Conservation (phyloP, 2,888 invertebrate species). For the Diarsia dahlii region DNA sequence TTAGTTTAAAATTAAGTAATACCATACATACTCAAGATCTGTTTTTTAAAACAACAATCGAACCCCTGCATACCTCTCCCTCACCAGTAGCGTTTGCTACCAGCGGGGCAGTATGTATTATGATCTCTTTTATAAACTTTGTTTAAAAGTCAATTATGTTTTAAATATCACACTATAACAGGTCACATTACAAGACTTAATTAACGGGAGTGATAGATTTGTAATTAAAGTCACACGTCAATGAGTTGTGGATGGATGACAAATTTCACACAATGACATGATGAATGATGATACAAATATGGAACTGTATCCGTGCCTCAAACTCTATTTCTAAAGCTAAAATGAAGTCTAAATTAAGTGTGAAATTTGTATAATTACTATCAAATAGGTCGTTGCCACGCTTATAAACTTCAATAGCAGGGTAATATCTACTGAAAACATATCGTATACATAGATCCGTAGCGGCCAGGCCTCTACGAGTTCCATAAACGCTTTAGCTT, state of each 20-base stretch:
- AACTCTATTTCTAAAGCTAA: not conserved
- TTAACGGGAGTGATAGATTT: not conserved
- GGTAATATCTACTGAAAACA: conserved; percentile 82
- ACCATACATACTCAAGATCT: too few species aligned
- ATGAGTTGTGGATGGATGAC: not conserved
- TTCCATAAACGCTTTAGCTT: conserved; percentile 82
- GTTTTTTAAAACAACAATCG: not conserved
- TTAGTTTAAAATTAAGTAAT: too few species aligned
- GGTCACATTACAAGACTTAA: not conserved
- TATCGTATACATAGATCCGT: conserved; percentile 75
- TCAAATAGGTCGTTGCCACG: conserved; percentile 81
- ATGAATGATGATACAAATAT: not conserved
- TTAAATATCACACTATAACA: not conserved
- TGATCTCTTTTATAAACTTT: not conserved
- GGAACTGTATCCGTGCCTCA: not conserved
- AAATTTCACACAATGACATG: not conserved
- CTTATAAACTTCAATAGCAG: conserved; percentile 82
- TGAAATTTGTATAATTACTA: conserved; percentile 79
- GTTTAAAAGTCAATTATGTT: not conserved
- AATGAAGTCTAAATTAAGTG: conserved; percentile 6
- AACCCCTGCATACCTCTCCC: not conserved
- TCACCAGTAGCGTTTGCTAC: not conserved
- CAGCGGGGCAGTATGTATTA: not conserved
- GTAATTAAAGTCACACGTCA: not conserved
- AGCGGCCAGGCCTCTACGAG: conserved; percentile 79